Evolutionary conservation across 2,888 invertebrate genomes (phyloP).

Genomic region (Blastobasis lacticolella): DNA sequence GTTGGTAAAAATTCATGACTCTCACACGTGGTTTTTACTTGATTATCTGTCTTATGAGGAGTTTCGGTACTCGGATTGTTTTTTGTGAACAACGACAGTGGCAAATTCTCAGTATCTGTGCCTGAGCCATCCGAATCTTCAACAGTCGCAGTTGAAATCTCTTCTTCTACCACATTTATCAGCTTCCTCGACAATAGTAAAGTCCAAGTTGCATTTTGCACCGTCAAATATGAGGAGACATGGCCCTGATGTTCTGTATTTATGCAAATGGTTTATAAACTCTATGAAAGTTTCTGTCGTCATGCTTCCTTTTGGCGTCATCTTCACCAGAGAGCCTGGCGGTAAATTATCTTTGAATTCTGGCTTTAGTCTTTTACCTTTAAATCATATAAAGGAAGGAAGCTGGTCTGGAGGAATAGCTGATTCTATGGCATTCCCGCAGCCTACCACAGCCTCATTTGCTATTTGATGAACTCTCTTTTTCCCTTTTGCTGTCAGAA

Average conservation of each 20-base stretch:
- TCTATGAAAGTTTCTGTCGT: conserved; percentile 13
- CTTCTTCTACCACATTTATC: conserved; percentile 2
- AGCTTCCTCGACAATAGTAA: conserved; percentile 7
- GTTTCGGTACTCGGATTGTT: conserved; percentile 15
- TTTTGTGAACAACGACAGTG: conserved; percentile 16
- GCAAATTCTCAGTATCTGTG: conserved; percentile 16
- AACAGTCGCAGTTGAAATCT: conserved; percentile 11
- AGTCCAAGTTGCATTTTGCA: conserved; percentile 16
- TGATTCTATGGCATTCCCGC: conserved; percentile 10
- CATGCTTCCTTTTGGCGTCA: conserved; percentile 15
- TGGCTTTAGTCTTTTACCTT: conserved; percentile 13
- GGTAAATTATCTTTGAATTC: conserved; percentile 15
- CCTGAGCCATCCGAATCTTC: conserved; percentile 12
- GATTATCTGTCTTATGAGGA: conserved; percentile 14
- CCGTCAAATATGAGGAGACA: conserved; percentile 9
- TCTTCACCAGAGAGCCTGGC: conserved; percentile 10
- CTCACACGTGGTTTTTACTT: conserved; percentile 11
- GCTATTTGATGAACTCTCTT: conserved; percentile 16
- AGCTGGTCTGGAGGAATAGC: conserved; percentile 11
- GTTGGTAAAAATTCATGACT: conserved; percentile 19
- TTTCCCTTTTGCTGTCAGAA: conserved; percentile 13
- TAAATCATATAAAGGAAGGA: conserved; percentile 14
- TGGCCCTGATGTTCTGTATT: conserved; percentile 14
- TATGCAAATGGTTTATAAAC: conserved; percentile 16
- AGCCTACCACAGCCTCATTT: conserved; percentile 10